Percentiles rank a stretch among this genome's conserved stretches.
These are phyloP conservation scores for Fringilla coelebs DNA, from an alignment of 2,797 vertebrate genomes.

Conservation along the genomic window DNA sequence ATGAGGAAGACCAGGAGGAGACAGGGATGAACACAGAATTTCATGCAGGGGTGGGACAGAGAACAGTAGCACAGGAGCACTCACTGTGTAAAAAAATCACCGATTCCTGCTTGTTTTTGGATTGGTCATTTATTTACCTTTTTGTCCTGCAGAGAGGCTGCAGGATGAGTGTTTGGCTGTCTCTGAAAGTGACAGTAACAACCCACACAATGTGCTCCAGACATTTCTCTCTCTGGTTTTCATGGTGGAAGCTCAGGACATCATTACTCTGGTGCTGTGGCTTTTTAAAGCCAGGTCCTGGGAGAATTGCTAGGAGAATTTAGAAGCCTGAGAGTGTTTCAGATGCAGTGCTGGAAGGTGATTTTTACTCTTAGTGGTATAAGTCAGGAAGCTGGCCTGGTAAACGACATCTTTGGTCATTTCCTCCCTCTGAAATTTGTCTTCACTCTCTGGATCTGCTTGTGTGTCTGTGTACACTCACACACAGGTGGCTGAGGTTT, in stretches of 20 bases:
- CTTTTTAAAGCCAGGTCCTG: background rate
- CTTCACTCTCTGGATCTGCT: background rate
- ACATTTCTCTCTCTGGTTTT: background rate
- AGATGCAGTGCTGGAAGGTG: background rate
- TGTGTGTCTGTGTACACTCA: background rate
- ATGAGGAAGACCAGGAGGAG: background rate
- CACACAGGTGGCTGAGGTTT: background rate
- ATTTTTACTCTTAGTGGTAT: background rate
- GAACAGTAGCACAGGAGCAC: background rate
- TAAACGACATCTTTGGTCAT: rapidly evolving
- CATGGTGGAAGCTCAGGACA: background rate
- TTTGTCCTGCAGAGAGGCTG: background rate
- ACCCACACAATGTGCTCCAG: background rate
- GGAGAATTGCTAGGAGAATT: background rate
- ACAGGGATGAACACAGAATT: background rate
- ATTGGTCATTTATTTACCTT: background rate
- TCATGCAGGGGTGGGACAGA: background rate
- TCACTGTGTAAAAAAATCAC: background rate
- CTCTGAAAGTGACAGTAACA: background rate
- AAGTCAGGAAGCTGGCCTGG: background rate
- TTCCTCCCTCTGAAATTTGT: background rate
- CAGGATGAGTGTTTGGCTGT: background rate
- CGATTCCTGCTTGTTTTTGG: background rate
- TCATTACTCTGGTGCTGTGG: background rate
- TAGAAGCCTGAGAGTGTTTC: background rate